Evolutionary conservation across 2,888 invertebrate genomes (phyloP).

Genomic region (Spilosoma lubricipeda): DNA sequence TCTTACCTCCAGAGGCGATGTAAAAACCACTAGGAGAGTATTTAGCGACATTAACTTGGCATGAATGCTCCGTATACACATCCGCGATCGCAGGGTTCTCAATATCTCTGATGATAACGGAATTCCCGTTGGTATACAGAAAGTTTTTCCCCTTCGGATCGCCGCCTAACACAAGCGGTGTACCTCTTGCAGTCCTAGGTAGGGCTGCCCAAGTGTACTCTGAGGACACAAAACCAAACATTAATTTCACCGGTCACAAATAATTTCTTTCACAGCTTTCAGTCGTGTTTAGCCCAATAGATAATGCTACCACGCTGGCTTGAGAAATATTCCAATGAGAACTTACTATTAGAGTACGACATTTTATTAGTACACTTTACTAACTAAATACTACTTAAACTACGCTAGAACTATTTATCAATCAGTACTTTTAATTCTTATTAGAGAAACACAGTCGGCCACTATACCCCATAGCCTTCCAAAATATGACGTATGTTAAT

Average conservation of each 20-base stretch:
- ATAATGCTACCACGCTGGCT: conserved; percentile 58
- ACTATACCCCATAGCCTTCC: conserved; percentile 74
- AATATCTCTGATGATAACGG: conserved; percentile 98
- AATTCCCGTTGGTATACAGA: conserved; percentile 98
- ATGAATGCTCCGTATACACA: conserved; percentile 98
- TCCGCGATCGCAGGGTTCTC: conserved; percentile 98
- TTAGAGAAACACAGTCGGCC: conserved; percentile 79
- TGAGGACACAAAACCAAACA: conserved; percentile 72
- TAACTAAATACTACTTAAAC: conserved; percentile 65
- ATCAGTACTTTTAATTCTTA: conserved; percentile 75
- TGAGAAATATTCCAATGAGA: conserved; percentile 46
- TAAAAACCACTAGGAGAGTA: conserved; percentile 99
- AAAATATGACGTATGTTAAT: conserved; percentile 74
- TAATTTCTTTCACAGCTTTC: conserved; percentile 42
- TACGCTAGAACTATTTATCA: conserved; percentile 62
- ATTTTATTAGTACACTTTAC: conserved; percentile 70
- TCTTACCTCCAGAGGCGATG: conserved; percentile 98
- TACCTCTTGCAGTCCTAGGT: conserved; percentile 97
- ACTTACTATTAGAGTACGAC: conserved; percentile 85
- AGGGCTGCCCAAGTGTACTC: conserved; percentile 96
- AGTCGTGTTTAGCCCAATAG: conserved; percentile 45
- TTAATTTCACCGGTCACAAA: conserved; percentile 45
- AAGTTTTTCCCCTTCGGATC: conserved; percentile 99
- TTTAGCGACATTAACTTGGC: conserved; percentile 98
- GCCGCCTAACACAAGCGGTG: conserved; percentile 96